Percentiles rank a stretch among this genome's conserved stretches.
Conservation (phyloP, 2,888 invertebrate genomes). For the Diarsia brunnea region DNA sequence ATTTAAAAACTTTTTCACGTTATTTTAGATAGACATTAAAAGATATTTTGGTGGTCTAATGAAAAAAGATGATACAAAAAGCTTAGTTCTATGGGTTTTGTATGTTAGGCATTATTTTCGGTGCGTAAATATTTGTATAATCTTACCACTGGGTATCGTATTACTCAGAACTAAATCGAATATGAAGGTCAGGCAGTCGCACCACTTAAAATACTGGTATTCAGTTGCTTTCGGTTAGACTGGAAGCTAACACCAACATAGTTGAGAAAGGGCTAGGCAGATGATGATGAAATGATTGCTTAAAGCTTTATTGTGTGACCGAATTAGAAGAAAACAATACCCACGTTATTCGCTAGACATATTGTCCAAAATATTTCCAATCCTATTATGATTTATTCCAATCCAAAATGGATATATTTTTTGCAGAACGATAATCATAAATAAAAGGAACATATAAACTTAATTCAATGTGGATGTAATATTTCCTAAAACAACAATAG, state of each 20-base stretch:
- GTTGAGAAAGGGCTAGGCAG: not conserved
- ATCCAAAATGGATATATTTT: not conserved
- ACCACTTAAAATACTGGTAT: no score
- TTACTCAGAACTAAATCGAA: not conserved
- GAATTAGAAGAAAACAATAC: not conserved
- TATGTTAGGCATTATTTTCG: not conserved
- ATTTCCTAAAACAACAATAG: slow-evolving; percentile 13
- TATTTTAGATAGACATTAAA: not conserved
- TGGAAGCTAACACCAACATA: not conserved
- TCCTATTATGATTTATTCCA: no score
- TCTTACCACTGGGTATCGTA: no score
- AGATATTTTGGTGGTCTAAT: slow-evolving; percentile 12
- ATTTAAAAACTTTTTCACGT: slow-evolving; percentile 14
- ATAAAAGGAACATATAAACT: no score
- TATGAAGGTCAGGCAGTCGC: no score
- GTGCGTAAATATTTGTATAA: not conserved
- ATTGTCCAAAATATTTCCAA: not conserved
- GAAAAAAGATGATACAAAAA: slow-evolving; percentile 3
- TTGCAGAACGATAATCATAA: no score
- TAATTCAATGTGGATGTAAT: no score
- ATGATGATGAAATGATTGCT: not conserved
- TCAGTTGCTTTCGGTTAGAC: no score
- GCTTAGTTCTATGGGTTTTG: not conserved
- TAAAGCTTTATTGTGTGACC: not conserved
- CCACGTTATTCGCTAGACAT: not conserved